Evolutionary conservation across 2,888 invertebrate species (phyloP).

Genomic region (Eulithis testata): DNA sequence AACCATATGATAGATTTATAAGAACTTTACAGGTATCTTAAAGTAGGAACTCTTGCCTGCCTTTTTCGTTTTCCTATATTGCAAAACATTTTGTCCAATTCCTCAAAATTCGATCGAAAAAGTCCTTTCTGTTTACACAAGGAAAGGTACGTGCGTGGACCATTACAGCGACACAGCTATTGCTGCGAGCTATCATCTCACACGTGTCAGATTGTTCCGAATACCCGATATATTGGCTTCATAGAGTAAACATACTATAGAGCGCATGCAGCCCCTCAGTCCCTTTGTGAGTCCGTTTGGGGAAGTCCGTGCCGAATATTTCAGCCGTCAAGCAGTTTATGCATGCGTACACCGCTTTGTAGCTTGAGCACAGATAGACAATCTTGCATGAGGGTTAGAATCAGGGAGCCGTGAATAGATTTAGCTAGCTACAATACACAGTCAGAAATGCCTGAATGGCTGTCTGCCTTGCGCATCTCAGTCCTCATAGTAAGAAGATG

Average conservation of each 20-base stretch:
- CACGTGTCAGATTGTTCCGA: conserved; percentile 42
- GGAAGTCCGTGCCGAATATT: conserved; percentile 17
- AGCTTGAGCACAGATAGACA: conserved; percentile 8
- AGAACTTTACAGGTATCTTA: conserved; percentile 2
- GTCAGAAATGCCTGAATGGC: neutral
- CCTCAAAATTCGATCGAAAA: conserved; percentile 35
- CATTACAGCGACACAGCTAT: conserved; percentile 43
- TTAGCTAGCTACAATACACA: conserved; percentile 1
- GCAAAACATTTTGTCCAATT: conserved; percentile 21
- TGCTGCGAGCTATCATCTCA: conserved; percentile 42
- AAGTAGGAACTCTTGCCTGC: neutral
- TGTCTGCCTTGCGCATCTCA: neutral
- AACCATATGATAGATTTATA: neutral
- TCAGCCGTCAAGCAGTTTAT: conserved; percentile 18
- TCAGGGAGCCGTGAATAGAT: conserved; percentile 4
- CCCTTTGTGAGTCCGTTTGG: conserved; percentile 18
- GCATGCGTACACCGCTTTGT: conserved; percentile 18
- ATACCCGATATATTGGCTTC: conserved; percentile 41
- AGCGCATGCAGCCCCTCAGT: neutral
- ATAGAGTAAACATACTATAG: conserved; percentile 23
- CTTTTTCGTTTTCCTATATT: conserved; percentile 10
- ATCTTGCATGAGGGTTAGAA: conserved; percentile 7
- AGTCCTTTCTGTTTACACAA: conserved; percentile 35
- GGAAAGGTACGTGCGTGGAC: conserved; percentile 36
- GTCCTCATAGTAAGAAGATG: neutral